Evolutionary conservation across 1,140 invertebrate genomes (phyloP).

Genomic region (Hormaphis cornu): DNA sequence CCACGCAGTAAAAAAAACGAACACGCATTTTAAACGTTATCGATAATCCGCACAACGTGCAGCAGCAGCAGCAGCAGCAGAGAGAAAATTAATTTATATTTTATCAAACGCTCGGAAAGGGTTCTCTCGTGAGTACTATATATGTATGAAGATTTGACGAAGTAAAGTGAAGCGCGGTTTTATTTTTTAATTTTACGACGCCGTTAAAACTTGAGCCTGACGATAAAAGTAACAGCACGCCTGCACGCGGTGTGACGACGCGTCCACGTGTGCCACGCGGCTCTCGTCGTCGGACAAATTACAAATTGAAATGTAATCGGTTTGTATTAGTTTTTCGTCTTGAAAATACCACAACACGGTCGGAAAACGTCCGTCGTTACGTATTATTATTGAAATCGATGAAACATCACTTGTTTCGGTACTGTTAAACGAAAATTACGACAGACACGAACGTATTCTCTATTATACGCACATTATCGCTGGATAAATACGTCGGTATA

Average conservation of each 20-base stretch:
- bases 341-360: background rate
- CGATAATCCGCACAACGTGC: too few relatives aligned
- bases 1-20: too few relatives aligned
- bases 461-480: too few relatives aligned
- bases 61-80: too few relatives aligned
- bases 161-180: background rate
- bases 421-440: too few relatives aligned
- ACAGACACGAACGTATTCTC: too few relatives aligned
- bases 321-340: background rate
- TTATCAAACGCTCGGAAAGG: background rate
- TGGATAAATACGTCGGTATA: too few relatives aligned
- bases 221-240: slow-evolving; percentile 25
- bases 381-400: too few relatives aligned
- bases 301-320: slow-evolving; percentile 5
- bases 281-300: background rate
- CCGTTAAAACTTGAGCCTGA: slow-evolving; percentile 16
- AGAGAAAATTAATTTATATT: background rate
- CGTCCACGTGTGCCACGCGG: slow-evolving; percentile 14
- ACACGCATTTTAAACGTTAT: too few relatives aligned
- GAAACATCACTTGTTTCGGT: too few relatives aligned
- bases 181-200: slow-evolving; percentile 29
- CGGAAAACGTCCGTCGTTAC: too few relatives aligned
- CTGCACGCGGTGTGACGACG: background rate
- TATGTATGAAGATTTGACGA: background rate
- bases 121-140: too few relatives aligned